Evolutionary conservation across 2,113 vertebrate genomes (phyloP).

Genomic region (Notothenia coriiceps): DNA sequence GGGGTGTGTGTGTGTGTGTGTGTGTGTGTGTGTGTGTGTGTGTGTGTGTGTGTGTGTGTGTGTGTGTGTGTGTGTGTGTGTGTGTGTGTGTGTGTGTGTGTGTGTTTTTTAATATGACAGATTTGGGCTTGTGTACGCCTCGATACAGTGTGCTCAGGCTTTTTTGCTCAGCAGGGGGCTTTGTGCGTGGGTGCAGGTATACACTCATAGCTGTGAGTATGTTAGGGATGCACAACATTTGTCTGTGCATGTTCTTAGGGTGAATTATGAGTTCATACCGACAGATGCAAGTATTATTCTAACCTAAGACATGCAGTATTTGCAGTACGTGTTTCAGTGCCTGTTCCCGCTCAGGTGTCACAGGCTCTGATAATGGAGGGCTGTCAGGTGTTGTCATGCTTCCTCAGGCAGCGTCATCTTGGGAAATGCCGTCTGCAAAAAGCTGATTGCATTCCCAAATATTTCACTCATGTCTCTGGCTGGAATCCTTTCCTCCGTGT

Average conservation of each 20-base stretch:
- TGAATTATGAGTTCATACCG: not conserved
- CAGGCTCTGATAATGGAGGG: constrained; percentile 20
- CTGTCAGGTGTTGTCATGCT: constrained; percentile 17
- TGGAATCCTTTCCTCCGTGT: not conserved
- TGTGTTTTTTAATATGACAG: not conserved
- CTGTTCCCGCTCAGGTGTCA: not conserved
- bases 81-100: not conserved
- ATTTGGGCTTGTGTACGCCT: too few relatives aligned
- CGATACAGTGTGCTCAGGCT: not conserved
- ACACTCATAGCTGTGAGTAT: not conserved
- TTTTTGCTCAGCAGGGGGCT: not conserved
- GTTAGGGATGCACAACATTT: too few relatives aligned
- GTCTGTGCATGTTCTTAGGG: not conserved
- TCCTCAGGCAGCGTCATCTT: not conserved
- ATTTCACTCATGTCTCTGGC: not conserved
- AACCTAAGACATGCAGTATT: not conserved
- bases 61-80: constrained; percentile 6
- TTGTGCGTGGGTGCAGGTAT: not conserved
- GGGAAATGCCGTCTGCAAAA: constrained; percentile 4
- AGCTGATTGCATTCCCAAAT: constrained; percentile 3
- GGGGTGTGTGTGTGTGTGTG: constrained; percentile 1
- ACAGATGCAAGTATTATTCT: not conserved
- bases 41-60: not conserved
- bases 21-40: not conserved
- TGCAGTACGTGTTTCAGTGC: not conserved